Conservation (phyloP, 2,113 vertebrate species). For the Indri indri region DNA sequence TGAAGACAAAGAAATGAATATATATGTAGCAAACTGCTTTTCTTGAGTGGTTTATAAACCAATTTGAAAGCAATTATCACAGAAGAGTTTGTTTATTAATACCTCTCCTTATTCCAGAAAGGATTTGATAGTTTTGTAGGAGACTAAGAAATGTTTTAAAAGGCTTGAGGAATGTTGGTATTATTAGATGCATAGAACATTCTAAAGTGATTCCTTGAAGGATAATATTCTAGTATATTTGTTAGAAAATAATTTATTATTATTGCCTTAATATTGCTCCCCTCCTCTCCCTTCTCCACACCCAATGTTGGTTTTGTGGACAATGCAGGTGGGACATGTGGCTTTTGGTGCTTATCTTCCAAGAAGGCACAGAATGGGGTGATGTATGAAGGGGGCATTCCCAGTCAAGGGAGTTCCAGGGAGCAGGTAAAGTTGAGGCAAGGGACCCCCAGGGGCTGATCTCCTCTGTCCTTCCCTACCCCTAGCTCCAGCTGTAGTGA, state of each 20-base stretch:
- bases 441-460: too few relatives aligned
- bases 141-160: background rate
- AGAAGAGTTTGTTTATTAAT: slow-evolving; percentile 14
- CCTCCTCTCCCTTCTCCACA: background rate
- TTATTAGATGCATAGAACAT: background rate
- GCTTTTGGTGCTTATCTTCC: background rate
- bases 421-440: background rate
- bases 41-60: background rate
- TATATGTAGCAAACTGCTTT: background rate
- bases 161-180: background rate
- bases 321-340: background rate
- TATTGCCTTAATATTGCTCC: background rate
- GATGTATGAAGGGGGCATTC: background rate
- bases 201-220: background rate
- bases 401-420: background rate
- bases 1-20: background rate
- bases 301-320: background rate
- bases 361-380: background rate
- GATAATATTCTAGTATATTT: background rate
- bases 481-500: background rate
- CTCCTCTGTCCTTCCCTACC: background rate
- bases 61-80: slow-evolving; percentile 10
- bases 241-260: background rate
- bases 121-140: background rate
- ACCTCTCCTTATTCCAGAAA: background rate